Base-by-base conservation (phyloP, 2,797 vertebrate species). In the Aplochiton taeniatus region DNA sequence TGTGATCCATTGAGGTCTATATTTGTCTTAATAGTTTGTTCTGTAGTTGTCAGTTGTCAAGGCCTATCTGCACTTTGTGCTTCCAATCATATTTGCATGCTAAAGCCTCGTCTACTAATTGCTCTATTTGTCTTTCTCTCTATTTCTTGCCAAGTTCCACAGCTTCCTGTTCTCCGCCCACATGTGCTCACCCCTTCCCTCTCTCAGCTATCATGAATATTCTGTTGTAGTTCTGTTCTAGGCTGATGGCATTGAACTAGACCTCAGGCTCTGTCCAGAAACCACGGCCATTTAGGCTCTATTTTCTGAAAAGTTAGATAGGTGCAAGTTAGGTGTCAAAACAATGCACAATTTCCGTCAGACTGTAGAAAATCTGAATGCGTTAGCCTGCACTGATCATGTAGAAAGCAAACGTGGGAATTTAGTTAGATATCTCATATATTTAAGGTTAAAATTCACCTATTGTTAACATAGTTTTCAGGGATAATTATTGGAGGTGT, bases 181-280 rank as follows among this genome's bases (percentile, higher is more conserved):
- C 12, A 58, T 56, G 58, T 17, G 44, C 72, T 69, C 51, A 11
- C 72, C 59, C 46, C 54, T 76, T 61, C 81, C 76, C 67, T 93
- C 92, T 95, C 87, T 93, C 89, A 93, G 92, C 93, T 88, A 84
- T 90, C 91, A 88, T 93, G 93, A 95, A 94, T 95, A 94, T 92
- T 95, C 92, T 96, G 95, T 93, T 91, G 95, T 92, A 96, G 95
- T 96, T 95, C 96, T 97, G 96, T 95, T 96, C 97, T 95, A 95
- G 95, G 93, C 87, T 88, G 95, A 95, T 96, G 96, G 95, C 96
- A 96, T 97, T 94, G 93, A 95, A 95, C 93, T 86, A 85, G 93
- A 82, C 80, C 48, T 12, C 4, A 57, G 69, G 61, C 77, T 83
- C 74, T 80, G 66, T 63, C 0, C 70, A 75, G 62, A 73, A 70